Percentiles rank a stretch among this genome's conserved stretches.
Evolutionary conservation across 2,113 vertebrate species (phyloP).

Genomic region (Neoarius graeffei): DNA sequence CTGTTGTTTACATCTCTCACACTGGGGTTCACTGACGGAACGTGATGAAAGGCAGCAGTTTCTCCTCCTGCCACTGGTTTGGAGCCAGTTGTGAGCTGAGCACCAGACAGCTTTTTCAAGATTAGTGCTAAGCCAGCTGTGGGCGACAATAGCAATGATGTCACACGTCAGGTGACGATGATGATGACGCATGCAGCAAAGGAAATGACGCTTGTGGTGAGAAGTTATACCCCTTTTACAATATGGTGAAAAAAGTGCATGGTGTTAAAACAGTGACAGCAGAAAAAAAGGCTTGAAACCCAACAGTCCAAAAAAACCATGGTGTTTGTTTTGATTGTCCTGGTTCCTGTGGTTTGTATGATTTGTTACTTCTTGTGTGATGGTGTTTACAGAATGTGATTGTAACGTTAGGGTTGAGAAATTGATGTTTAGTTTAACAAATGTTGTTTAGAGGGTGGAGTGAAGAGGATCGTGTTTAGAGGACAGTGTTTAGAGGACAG

Average conservation of each 20-base stretch:
- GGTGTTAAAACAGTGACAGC: background rate
- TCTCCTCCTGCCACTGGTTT: background rate
- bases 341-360: background rate
- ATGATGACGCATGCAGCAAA: background rate
- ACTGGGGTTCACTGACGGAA: background rate
- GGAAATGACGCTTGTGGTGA: background rate
- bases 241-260: background rate
- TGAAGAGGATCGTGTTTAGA: background rate
- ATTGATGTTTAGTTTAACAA: background rate
- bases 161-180: background rate
- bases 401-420: background rate
- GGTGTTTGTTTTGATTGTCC: background rate
- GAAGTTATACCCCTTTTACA: background rate
- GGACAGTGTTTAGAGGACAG: background rate
- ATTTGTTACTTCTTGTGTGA: background rate
- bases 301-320: background rate
- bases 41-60: conserved; percentile 9
- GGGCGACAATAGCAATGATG: background rate
- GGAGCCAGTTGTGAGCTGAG: background rate
- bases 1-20: background rate
- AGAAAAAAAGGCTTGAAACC: background rate
- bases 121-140: background rate
- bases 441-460: background rate
- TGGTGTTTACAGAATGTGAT: background rate
- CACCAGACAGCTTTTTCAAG: background rate